These are phyloP conservation scores for Ophraella communa DNA, from an alignment of 2,888 invertebrate genomes.

Conservation along the genomic window DNA sequence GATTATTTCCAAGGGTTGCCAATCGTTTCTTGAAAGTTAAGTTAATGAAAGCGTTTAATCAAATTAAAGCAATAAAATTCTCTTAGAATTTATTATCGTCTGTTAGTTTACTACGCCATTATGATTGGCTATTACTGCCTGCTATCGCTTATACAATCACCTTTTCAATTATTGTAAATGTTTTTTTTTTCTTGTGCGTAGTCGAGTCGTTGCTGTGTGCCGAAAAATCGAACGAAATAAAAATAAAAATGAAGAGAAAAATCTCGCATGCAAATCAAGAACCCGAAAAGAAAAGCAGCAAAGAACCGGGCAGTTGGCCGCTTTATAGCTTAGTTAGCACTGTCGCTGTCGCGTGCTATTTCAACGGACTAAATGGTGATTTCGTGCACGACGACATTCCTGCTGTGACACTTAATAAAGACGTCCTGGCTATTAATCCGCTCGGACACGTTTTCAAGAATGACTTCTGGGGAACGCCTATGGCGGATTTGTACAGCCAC, in stretches of 20 bases:
- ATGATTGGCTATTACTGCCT: too few species aligned
- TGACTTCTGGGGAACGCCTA: constrained; percentile 91
- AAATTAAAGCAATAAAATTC: too few species aligned
- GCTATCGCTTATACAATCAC: too few species aligned
- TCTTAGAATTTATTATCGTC: too few species aligned
- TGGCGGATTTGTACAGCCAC: constrained; percentile 82
- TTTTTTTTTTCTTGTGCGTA: too few species aligned
- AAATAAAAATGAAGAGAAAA: constrained; percentile 22
- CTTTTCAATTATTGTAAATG: too few species aligned
- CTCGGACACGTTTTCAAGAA: constrained; percentile 71
- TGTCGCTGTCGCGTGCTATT: constrained; percentile 73
- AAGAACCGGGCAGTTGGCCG: constrained; percentile 25
- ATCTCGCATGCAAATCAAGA: constrained; percentile 13
- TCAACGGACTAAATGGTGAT: constrained; percentile 78
- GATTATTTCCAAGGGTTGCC: too few species aligned
- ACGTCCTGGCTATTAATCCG: constrained; percentile 74
- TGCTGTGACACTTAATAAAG: constrained; percentile 81
- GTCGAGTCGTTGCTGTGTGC: too few species aligned
- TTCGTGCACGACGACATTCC: constrained; percentile 90
- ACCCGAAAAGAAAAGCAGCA: neutral
- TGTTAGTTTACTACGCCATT: too few species aligned
- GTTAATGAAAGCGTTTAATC: too few species aligned
- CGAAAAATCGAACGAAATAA: neutral
- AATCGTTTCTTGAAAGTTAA: too few species aligned
- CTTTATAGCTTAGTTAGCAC: constrained; percentile 53